phyloP scores from a whole-genome alignment of 2,113 vertebrate species.

The Phasianus colchicus region DNA sequence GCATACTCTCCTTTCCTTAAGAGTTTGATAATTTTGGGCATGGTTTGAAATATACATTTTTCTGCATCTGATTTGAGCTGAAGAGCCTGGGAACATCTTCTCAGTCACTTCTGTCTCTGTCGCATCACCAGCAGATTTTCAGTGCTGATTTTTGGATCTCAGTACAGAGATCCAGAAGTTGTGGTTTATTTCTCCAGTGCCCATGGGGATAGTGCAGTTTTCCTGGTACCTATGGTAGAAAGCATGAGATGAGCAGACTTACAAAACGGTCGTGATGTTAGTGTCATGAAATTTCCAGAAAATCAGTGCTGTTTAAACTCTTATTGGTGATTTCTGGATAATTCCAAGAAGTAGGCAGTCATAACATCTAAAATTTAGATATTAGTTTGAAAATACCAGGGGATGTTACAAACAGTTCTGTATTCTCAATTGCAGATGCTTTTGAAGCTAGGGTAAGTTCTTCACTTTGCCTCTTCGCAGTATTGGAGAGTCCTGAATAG shows the following conservation, averaged over 20 bases:
- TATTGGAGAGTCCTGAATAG: background rate
- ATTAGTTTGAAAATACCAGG: background rate
- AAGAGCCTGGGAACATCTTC: background rate
- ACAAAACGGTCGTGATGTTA: background rate
- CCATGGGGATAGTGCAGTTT: background rate
- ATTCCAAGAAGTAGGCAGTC: background rate
- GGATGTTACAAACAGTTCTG: background rate
- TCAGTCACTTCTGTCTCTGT: background rate
- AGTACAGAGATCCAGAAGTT: background rate
- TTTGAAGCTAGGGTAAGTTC: background rate
- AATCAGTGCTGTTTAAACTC: accelerated
- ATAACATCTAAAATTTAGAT: background rate
- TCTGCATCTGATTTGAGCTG: background rate
- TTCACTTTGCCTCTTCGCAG: background rate
- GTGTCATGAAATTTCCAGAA: background rate
- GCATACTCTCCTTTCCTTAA: accelerated
- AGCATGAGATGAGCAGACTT: background rate
- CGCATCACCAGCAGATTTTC: background rate
- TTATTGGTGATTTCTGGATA: background rate
- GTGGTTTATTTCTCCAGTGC: background rate
- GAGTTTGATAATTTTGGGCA: background rate
- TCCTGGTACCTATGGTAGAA: background rate
- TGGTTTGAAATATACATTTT: background rate
- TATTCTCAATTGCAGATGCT: background rate
- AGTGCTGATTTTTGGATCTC: background rate